These are phyloP conservation scores for Acyrthosiphon pisum DNA, from an alignment of 1,140 invertebrate species.

Conservation along the genomic window DNA sequence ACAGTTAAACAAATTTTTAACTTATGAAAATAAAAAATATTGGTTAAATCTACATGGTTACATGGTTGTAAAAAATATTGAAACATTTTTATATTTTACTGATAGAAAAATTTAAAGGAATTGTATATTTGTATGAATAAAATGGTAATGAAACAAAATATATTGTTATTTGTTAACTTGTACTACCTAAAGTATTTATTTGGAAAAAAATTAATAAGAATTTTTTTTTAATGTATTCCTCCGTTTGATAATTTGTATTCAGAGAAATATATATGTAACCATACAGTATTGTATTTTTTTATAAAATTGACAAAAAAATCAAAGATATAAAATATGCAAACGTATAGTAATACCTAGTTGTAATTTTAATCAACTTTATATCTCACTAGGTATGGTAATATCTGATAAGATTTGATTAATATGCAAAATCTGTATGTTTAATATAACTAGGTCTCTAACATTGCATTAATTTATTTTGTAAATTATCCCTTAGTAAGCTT, in stretches of 20 bases:
- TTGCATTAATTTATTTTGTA: not conserved
- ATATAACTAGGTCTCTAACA: not conserved
- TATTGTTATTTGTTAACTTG: not conserved
- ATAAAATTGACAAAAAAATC: not conserved
- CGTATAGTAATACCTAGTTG: not conserved
- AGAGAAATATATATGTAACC: not conserved
- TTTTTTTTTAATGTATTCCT: no score
- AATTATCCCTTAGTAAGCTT: not conserved
- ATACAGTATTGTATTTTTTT: not conserved
- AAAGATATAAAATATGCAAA: not conserved
- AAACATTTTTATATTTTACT: not conserved
- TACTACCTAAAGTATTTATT: not conserved
- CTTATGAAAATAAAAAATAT: no score
- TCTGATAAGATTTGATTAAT: constrained; percentile 6
- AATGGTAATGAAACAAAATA: not conserved
- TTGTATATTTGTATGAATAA: not conserved
- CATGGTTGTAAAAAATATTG: no score
- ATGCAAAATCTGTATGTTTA: not conserved
- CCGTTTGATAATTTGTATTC: not conserved
- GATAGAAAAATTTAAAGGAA: not conserved
- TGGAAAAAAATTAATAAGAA: not conserved
- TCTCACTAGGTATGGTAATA: not conserved
- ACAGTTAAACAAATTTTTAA: not conserved
- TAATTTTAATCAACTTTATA: not conserved
- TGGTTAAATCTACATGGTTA: no score